Percentiles rank a stretch among this genome's conserved stretches.
phyloP scores from a whole-genome alignment of 2,888 invertebrate species.

The Oscheius onirici region DNA sequence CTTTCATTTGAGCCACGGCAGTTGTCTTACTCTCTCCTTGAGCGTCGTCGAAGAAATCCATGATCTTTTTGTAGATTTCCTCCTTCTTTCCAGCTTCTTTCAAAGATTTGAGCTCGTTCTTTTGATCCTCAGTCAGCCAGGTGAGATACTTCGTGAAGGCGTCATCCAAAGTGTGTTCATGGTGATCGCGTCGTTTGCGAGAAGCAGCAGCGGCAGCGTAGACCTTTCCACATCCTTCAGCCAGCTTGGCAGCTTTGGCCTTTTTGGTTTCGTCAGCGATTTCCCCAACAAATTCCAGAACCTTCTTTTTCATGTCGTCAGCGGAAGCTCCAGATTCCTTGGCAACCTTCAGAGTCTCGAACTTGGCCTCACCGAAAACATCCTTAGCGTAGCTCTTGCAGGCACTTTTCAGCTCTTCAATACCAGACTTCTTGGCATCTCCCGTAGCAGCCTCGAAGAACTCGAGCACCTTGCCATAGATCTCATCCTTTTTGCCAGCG shows the following conservation, averaged over 20 bases:
- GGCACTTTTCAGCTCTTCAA: conserved; percentile 34
- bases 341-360: conserved; percentile 46
- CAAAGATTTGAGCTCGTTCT: conserved; percentile 2
- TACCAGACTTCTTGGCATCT: conserved; percentile 32
- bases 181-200: conserved; percentile 43
- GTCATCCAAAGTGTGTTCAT: conserved; percentile 30
- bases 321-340: conserved; percentile 51
- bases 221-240: conserved; percentile 40
- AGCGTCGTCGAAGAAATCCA: conserved; percentile 37
- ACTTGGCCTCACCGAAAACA: conserved; percentile 51
- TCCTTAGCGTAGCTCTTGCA: conserved; percentile 46
- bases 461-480: conserved; percentile 38
- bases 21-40: conserved; percentile 31
- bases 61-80: conserved; percentile 34
- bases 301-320: conserved; percentile 40
- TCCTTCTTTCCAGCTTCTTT: conserved; percentile 28
- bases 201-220: conserved; percentile 20
- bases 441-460: conserved; percentile 35
- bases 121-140: conserved; percentile 53
- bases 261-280: conserved; percentile 37
- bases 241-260: conserved; percentile 26
- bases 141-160: conserved; percentile 38
- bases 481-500: conserved; percentile 18
- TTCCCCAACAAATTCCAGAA: conserved; percentile 25
- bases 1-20: conserved; percentile 35